phyloP scores from a whole-genome alignment of 2,797 vertebrate genomes.

The Vespertilio murinus region DNA sequence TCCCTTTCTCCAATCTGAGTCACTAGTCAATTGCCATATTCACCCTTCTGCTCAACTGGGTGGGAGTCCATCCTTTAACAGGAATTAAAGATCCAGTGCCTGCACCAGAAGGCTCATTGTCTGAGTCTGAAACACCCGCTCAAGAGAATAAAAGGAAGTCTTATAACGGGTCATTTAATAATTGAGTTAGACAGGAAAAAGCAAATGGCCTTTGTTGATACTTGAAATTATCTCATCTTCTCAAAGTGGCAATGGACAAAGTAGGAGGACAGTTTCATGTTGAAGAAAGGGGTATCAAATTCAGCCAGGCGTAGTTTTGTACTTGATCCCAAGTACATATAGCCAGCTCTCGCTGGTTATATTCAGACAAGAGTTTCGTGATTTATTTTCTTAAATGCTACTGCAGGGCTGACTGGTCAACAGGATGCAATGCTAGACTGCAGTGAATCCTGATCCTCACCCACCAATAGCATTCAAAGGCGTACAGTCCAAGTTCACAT shows the following conservation, averaged over 20 bases:
- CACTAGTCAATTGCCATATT: slow-evolving; percentile 30
- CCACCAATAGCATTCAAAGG: neutral
- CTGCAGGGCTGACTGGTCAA: neutral
- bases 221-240: slow-evolving; percentile 21
- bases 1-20: neutral
- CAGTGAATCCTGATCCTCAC: neutral
- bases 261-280: neutral
- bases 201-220: neutral
- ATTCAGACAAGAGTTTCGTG: neutral
- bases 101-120: slow-evolving; percentile 28
- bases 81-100: slow-evolving; percentile 44
- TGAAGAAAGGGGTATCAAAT: neutral
- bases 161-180: slow-evolving; percentile 57
- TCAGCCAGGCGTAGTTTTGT: neutral
- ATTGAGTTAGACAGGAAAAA: slow-evolving; percentile 45
- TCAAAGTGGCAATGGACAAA: neutral
- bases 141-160: slow-evolving; percentile 37
- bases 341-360: neutral
- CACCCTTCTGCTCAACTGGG: neutral
- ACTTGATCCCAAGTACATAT: neutral
- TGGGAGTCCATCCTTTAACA: slow-evolving; percentile 38
- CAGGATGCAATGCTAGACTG: neutral
- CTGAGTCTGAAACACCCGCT: slow-evolving; percentile 60
- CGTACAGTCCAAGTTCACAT: neutral
- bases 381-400: neutral